These are phyloP conservation scores for Atherinosoma microstoma DNA, from an alignment of 2,797 vertebrate genomes.

Conservation along the genomic window DNA sequence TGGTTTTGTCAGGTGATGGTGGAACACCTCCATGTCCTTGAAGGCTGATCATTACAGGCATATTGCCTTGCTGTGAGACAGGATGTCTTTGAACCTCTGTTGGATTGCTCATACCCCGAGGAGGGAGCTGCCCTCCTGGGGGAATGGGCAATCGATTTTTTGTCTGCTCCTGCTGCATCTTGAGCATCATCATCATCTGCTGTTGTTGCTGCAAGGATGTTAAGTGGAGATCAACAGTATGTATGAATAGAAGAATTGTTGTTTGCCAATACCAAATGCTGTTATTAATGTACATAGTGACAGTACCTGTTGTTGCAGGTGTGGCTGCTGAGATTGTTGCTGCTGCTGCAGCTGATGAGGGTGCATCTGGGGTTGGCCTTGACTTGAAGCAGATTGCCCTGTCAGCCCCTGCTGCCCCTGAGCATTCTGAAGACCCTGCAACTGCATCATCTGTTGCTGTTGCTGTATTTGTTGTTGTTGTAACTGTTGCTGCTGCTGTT, in stretches of 20 bases:
- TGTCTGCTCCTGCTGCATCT: slow-evolving; percentile 95
- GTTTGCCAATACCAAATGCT: background rate
- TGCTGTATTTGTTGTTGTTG: slow-evolving; percentile 80
- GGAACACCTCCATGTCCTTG: slow-evolving; percentile 91
- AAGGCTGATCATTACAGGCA: slow-evolving; percentile 95
- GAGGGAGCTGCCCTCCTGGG: slow-evolving; percentile 89
- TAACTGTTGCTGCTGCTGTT: slow-evolving; percentile 65
- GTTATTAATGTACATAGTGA: background rate
- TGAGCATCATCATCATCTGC: slow-evolving; percentile 96
- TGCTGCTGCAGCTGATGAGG: slow-evolving; percentile 91
- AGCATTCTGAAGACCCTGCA: slow-evolving; percentile 80
- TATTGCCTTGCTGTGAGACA: slow-evolving; percentile 87
- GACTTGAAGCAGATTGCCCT: slow-evolving; percentile 73
- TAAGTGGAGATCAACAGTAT: slow-evolving; percentile 14
- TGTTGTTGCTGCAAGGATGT: slow-evolving; percentile 75
- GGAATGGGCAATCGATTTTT: slow-evolving; percentile 92
- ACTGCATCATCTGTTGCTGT: slow-evolving; percentile 79
- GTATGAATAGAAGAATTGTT: background rate
- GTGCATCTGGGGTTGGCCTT: slow-evolving; percentile 88
- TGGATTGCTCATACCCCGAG: slow-evolving; percentile 86
- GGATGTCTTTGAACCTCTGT: slow-evolving; percentile 91
- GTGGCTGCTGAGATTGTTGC: slow-evolving; percentile 78
- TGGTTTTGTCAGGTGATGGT: slow-evolving; percentile 94
- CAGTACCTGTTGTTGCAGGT: slow-evolving; percentile 86
- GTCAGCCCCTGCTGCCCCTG: slow-evolving; percentile 78